Evolutionary conservation across 2,113 vertebrate genomes (phyloP), one percentile per base, ranked within the genome.

Genomic region (Catharus minimus): DNA sequence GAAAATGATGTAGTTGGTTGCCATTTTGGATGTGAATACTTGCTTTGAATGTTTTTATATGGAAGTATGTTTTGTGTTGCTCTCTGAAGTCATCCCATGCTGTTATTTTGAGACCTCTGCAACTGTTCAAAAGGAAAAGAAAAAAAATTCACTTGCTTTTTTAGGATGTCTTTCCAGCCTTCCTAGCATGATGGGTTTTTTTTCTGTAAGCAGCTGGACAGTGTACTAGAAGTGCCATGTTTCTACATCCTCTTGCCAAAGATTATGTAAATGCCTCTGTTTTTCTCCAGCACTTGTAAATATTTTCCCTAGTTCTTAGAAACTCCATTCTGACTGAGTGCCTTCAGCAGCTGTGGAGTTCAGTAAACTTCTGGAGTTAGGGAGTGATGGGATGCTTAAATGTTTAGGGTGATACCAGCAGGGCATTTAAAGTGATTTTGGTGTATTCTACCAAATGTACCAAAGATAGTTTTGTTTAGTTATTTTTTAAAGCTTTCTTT

Each of bases 231-330:
- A 90, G 32, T 79, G 46, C 66, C 12, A 18, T 89, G 53, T 73
- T 94, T 92, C 69, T 79, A 18, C 57, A 46, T 89, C 27, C 50
- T 82, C 8, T 89, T 94, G 89, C 91, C 89, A 89, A 76, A 89
- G 55, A 73, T 94, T 62, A 85, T 91, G 87, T 93, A 86, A 93
- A 84, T 13, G 30, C 22, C 84, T 86, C 67, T 92, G 81, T 60
- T 85, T 95, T 95, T 80, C 84, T 92, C 46, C 36, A 74, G 50
- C 30, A 19, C 56, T 86, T 82, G 86, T 94, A 94, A 95, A 95
- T 86, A 76, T 90, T 91, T 95, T 87, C 58, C 66, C 43, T 82
- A 43, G 62, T 85, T 93, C 67, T 69, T 93, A 79, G 68, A 94
- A 96, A 91, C 55, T 85, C 19, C 13, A 2, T 92, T 85, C 58